Conservation (phyloP, 2,113 vertebrate species). For the Triplophysa siluroides region DNA sequence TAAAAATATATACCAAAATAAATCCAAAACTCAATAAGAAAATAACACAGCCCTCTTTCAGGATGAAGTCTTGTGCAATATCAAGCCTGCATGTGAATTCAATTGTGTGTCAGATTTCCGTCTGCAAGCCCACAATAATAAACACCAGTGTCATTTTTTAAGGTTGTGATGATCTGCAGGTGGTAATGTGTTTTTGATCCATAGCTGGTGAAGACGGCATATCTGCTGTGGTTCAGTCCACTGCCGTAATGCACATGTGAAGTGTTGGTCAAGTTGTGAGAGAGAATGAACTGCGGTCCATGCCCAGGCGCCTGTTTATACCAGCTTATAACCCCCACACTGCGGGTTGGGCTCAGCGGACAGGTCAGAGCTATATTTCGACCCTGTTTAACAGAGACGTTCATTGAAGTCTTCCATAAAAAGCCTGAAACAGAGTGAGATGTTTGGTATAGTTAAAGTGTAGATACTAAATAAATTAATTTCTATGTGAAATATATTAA, state of each 20-base stretch:
- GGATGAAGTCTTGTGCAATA: not conserved
- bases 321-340: constrained; percentile 49
- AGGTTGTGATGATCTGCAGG: constrained; percentile 42
- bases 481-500: not conserved
- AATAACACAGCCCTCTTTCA: not conserved
- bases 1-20: no score
- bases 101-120: not conserved
- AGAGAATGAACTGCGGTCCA: constrained; percentile 50
- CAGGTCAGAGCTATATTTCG: constrained; percentile 50
- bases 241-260: constrained; percentile 44
- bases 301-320: constrained; percentile 51
- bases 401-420: constrained; percentile 17
- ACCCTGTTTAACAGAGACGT: constrained; percentile 48
- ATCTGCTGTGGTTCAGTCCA: constrained; percentile 41
- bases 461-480: not conserved
- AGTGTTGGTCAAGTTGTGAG: constrained; percentile 41
- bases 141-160: constrained; percentile 46
- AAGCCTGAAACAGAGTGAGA: constrained; percentile 43
- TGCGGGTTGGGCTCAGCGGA: constrained; percentile 34
- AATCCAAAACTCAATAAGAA: no score
- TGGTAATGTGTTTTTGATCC: not conserved
- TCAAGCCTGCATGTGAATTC: not conserved
- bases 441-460: not conserved
- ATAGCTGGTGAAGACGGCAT: constrained; percentile 22
- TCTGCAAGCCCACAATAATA: constrained; percentile 57